Evolutionary conservation across 2,113 vertebrate species (phyloP).

Genomic region (Boleophthalmus pectinirostris): DNA sequence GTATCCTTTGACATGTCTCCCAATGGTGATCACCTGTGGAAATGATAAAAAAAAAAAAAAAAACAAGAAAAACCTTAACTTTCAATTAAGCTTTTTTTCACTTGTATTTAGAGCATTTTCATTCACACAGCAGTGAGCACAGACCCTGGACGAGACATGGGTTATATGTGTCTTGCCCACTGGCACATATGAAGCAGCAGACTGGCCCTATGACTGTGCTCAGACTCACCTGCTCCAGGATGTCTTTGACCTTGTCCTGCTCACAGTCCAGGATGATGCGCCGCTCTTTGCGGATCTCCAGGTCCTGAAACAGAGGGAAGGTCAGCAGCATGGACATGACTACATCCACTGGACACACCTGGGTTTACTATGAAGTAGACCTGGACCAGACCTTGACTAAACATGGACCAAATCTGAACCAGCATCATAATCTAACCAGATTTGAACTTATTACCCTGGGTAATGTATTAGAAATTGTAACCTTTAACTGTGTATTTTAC

Average conservation of each 20-base stretch:
- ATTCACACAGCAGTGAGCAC: too few relatives aligned
- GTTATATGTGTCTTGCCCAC: too few relatives aligned
- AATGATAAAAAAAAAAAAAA: not conserved
- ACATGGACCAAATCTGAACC: not conserved
- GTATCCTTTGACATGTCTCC: slow-evolving; percentile 95
- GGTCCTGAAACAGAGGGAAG: slow-evolving; percentile 85
- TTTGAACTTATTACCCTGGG: too few relatives aligned
- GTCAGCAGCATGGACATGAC: not conserved
- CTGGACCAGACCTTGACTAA: not conserved
- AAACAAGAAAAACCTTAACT: too few relatives aligned
- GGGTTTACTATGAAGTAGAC: not conserved
- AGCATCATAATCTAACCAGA: not conserved
- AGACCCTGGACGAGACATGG: too few relatives aligned
- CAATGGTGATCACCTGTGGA: slow-evolving; percentile 94
- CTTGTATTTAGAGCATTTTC: too few relatives aligned
- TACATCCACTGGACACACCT: not conserved
- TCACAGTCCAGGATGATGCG: slow-evolving; percentile 96
- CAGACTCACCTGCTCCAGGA: slow-evolving; percentile 89
- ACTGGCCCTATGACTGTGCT: not conserved
- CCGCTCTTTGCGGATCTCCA: slow-evolving; percentile 93
- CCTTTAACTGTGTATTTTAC: too few relatives aligned
- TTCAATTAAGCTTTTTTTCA: too few relatives aligned
- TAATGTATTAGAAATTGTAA: too few relatives aligned
- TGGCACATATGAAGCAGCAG: not conserved
- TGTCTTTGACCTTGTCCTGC: slow-evolving; percentile 96